These are phyloP conservation scores for Anguilla obscura DNA, from an alignment of 2,797 vertebrate species.

Conservation along the genomic window DNA sequence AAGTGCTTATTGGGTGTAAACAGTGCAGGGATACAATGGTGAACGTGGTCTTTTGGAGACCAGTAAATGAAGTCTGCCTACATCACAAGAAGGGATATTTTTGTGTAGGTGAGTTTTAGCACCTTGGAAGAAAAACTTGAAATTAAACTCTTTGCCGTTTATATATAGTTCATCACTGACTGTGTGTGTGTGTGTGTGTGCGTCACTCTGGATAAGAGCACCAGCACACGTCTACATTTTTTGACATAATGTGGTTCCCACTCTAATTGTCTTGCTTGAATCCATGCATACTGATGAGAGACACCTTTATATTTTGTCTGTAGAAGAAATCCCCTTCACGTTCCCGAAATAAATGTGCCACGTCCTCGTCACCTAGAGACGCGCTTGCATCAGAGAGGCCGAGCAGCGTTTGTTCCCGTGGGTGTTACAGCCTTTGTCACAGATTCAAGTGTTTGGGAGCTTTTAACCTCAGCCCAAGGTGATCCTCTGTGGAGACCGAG, in stretches of 20 bases:
- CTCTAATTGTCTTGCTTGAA: too few species aligned
- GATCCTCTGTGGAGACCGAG: neutral
- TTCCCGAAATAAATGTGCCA: neutral
- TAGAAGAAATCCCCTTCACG: neutral
- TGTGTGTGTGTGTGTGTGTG: neutral
- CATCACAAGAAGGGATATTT: neutral
- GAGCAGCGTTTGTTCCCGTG: neutral
- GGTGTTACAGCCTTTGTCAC: neutral
- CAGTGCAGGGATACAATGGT: neutral
- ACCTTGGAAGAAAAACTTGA: neutral
- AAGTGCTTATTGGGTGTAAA: neutral
- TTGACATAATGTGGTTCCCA: too few species aligned
- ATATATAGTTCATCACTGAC: neutral
- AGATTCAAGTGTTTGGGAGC: constrained; percentile 15
- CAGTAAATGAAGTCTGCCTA: neutral
- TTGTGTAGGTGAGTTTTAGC: neutral
- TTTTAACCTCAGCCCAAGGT: constrained; percentile 17
- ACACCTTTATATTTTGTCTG: neutral
- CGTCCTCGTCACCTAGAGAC: neutral
- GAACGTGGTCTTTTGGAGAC: neutral
- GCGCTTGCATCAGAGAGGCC: neutral
- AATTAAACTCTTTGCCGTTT: neutral
- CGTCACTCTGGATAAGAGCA: neutral
- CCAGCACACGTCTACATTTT: neutral
- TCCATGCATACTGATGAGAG: neutral